phyloP scores from a whole-genome alignment of 2,888 invertebrate species.

The Crepidodera aurea region DNA sequence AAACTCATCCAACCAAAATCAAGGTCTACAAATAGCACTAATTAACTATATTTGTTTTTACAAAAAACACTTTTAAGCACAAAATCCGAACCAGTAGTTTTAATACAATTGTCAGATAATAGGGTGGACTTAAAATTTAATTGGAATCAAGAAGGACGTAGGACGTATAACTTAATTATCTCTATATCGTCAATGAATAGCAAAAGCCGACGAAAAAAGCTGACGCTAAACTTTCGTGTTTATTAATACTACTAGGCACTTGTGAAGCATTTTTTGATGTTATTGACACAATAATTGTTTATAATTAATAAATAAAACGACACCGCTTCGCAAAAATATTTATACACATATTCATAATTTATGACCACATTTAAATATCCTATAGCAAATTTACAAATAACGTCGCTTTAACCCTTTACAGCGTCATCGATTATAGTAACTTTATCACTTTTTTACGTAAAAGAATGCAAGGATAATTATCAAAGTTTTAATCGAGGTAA shows the following conservation, averaged over 20 bases:
- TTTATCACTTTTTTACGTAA: background rate
- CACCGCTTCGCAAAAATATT: background rate
- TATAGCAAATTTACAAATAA: too few relatives aligned
- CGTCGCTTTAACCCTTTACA: too few relatives aligned
- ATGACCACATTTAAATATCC: too few relatives aligned
- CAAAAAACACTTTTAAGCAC: background rate
- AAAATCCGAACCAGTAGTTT: background rate
- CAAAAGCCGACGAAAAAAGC: background rate
- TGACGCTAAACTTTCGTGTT: background rate
- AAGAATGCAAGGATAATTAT: background rate
- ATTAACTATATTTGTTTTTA: conserved; percentile 12
- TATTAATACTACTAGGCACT: background rate
- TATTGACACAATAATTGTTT: background rate
- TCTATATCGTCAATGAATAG: too few relatives aligned
- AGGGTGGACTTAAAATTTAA: too few relatives aligned
- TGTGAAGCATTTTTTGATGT: background rate
- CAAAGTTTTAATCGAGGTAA: conserved; percentile 30
- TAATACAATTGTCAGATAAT: too few relatives aligned
- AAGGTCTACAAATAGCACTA: conserved; percentile 24
- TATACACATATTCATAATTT: background rate
- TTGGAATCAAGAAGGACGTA: too few relatives aligned
- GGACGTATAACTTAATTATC: too few relatives aligned
- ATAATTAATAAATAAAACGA: background rate
- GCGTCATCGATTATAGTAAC: background rate
- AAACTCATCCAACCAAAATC: conserved; percentile 34